phyloP scores from a whole-genome alignment of 2,888 invertebrate species.

The Eupithecia subfuscata region DNA sequence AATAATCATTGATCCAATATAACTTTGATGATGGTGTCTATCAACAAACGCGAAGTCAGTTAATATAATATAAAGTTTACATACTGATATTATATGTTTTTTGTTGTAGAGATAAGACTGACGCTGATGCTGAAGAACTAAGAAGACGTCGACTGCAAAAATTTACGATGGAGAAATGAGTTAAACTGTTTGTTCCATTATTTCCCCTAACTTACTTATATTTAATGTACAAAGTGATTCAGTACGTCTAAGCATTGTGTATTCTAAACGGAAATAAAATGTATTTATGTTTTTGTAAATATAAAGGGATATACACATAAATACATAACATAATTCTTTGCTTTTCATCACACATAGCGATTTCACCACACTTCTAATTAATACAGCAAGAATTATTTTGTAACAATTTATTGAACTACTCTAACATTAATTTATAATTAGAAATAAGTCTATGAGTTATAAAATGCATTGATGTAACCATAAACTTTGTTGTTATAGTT shows the following conservation, averaged over 20 bases:
- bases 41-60: too few species aligned
- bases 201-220: constrained; percentile 65
- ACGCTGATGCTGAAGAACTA: constrained; percentile 86
- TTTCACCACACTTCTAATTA: constrained; percentile 39
- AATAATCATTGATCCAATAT: too few species aligned
- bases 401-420: constrained; percentile 53
- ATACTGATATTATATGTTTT: background rate
- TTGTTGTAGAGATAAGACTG: constrained; percentile 71
- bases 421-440: constrained; percentile 44
- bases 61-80: background rate
- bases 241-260: constrained; percentile 79
- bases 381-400: constrained; percentile 44
- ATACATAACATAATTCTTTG: constrained; percentile 71
- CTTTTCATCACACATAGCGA: constrained; percentile 29
- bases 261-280: constrained; percentile 68
- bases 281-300: constrained; percentile 84
- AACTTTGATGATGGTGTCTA: too few species aligned
- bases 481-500: constrained; percentile 92
- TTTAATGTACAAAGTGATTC: constrained; percentile 82
- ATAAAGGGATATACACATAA: constrained; percentile 81
- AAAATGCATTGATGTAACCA: constrained; percentile 90
- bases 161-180: constrained; percentile 83
- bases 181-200: constrained; percentile 64
- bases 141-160: constrained; percentile 91
- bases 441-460: constrained; percentile 83